Evolutionary conservation across 2,113 vertebrate species (phyloP), one percentile per base, ranked within the genome.

Genomic region (Empidonax traillii): DNA sequence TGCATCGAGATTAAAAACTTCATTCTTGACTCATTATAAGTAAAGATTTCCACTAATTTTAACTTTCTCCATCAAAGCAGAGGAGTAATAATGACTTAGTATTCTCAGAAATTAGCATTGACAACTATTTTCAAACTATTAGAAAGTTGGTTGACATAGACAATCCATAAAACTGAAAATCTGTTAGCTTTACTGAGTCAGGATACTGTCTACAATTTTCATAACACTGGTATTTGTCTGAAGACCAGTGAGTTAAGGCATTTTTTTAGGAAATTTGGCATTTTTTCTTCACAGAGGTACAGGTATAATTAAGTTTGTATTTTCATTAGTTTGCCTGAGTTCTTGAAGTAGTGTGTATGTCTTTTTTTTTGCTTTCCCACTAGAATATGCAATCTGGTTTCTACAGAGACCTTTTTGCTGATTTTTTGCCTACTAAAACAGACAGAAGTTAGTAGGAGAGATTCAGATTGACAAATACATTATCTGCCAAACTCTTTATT

Each of bases 11-110:
- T 63, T 68, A 49, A 89, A 90, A 69, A 25, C 30, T 82, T 90
- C 37, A 15, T 83, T 91, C 39, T 85, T 93, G 74, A 93, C 35
- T 80, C 59, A 65, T 93, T n/a, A 39, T 65, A 68, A 71, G 67
- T 81, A 90, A 91, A 62, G 51, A 71, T 90, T 93, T 93, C 76
- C 86, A 73, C 39, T 88, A 11, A 46, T 66, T 92, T 85, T 85
- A 62, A 55, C 67, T 85, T 78, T 53, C 53, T 83, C 18, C 46
- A 37, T 88, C 51, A 77, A 92, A 92, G 47, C 51, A 85, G 8
- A 79, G 44, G 19, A 59, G 30, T 65, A 80, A 76, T 68, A 72
- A 51, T 37, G 35, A 85, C 10, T 84, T 91, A 44, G 8, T 61
- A 24, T 77, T 74, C 43, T 80, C 62, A 73, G 62, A 76, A 92